Evolutionary conservation across 2,113 vertebrate genomes (phyloP).

Genomic region (Trinectes maculatus): DNA sequence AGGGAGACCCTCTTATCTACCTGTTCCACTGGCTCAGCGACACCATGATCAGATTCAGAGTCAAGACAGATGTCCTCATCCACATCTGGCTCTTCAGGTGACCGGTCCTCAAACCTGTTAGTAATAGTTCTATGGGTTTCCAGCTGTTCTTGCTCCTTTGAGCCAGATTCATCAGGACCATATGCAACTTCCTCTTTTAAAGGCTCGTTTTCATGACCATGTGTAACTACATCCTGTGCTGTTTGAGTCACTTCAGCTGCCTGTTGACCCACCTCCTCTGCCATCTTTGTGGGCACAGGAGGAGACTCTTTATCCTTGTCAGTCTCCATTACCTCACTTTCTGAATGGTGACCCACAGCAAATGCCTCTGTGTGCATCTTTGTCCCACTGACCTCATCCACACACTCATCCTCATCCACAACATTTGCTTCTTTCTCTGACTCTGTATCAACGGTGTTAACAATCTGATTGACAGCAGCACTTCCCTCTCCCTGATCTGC

Average conservation of each 20-base stretch:
- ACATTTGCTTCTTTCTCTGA: constrained; percentile 4
- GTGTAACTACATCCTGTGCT: constrained; percentile 29
- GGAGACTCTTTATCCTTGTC: constrained; percentile 13
- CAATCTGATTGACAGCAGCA: not conserved
- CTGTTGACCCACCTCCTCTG: constrained; percentile 32
- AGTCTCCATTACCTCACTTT: constrained; percentile 23
- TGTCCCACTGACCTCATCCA: constrained; percentile 18
- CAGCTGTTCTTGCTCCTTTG: constrained; percentile 36
- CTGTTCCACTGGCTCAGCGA: constrained; percentile 59
- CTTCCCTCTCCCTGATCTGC: constrained; percentile 70
- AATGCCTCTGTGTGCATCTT: constrained; percentile 21
- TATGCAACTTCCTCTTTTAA: constrained; percentile 16
- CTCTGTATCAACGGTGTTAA: constrained; percentile 26
- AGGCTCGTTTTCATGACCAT: constrained; percentile 37
- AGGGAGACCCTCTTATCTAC: constrained; percentile 79
- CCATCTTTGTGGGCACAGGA: constrained; percentile 18
- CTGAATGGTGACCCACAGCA: constrained; percentile 51
- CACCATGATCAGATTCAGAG: constrained; percentile 55
- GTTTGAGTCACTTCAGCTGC: constrained; percentile 10
- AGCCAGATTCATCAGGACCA: constrained; percentile 5
- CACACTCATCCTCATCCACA: constrained; percentile 18
- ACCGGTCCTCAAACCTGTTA: constrained; percentile 61
- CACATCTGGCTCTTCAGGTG: constrained; percentile 42
- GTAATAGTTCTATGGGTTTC: constrained; percentile 66
- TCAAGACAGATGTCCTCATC: constrained; percentile 39